Conservation (phyloP, 2,113 vertebrate genomes). For the Sander vitreus region DNA sequence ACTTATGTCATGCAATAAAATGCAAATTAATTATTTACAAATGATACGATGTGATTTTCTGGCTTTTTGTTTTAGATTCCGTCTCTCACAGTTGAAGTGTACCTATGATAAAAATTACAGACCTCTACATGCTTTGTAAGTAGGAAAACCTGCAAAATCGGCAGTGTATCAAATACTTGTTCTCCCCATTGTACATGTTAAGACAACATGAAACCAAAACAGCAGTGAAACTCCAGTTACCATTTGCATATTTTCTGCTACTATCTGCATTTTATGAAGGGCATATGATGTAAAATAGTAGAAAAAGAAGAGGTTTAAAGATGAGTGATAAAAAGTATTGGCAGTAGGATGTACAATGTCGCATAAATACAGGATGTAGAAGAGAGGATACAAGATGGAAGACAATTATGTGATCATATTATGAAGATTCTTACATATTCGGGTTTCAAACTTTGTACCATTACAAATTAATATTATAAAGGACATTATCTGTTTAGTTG, state of each 20-base stretch:
- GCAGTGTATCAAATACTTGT: too few relatives aligned
- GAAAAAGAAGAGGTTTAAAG: neutral
- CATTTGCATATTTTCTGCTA: neutral
- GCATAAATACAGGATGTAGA: neutral
- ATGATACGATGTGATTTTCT: too few relatives aligned
- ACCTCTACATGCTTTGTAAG: too few relatives aligned
- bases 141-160: too few relatives aligned
- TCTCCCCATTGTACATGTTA: too few relatives aligned
- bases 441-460: neutral
- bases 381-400: neutral
- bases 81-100: too few relatives aligned
- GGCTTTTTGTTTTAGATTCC: too few relatives aligned
- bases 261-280: neutral
- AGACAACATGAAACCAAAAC: neutral
- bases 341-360: neutral
- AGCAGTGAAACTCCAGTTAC: neutral
- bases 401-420: neutral
- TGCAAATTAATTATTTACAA: too few relatives aligned
- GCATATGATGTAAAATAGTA: neutral
- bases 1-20: too few relatives aligned
- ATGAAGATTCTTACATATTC: neutral
- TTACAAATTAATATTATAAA: neutral
- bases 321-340: neutral
- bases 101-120: too few relatives aligned
- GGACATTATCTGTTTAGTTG: neutral